These are phyloP conservation scores for Stictonetta naevosa DNA, from an alignment of 2,113 vertebrate genomes.

Conservation along the genomic window DNA sequence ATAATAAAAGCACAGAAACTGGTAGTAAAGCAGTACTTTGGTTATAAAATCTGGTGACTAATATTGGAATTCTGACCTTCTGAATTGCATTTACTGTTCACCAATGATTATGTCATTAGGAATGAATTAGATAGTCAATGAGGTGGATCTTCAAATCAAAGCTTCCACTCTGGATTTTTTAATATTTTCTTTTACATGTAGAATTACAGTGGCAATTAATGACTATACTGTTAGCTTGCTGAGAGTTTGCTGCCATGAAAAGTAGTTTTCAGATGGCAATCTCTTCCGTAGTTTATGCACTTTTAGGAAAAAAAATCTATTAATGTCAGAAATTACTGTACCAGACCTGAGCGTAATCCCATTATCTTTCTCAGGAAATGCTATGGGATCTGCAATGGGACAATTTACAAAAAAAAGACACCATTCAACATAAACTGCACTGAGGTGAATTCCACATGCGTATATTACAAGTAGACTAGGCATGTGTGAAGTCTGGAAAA, in stretches of 20 bases:
- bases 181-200: constrained; percentile 71
- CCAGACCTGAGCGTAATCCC: not conserved
- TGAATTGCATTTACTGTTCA: constrained; percentile 78
- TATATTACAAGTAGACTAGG: not conserved
- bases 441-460: not conserved
- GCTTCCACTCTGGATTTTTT: constrained; percentile 67
- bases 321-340: not conserved
- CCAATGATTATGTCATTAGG: constrained; percentile 80
- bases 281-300: not conserved
- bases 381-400: not conserved
- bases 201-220: constrained; percentile 60
- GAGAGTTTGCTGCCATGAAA: constrained; percentile 31
- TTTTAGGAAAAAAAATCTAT: not conserved
- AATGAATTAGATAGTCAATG: constrained; percentile 79
- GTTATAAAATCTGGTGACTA: constrained; percentile 74
- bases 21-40: constrained; percentile 29
- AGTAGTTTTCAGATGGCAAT: constrained; percentile 16
- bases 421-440: not conserved
- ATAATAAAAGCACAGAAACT: constrained; percentile 36
- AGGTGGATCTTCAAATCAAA: constrained; percentile 76
- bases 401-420: not conserved
- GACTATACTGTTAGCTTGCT: constrained; percentile 24
- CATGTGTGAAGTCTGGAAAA: not conserved
- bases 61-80: constrained; percentile 77
- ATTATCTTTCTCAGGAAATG: not conserved